Conservation (phyloP, 2,797 vertebrate species). For the Eulemur rubriventer region DNA sequence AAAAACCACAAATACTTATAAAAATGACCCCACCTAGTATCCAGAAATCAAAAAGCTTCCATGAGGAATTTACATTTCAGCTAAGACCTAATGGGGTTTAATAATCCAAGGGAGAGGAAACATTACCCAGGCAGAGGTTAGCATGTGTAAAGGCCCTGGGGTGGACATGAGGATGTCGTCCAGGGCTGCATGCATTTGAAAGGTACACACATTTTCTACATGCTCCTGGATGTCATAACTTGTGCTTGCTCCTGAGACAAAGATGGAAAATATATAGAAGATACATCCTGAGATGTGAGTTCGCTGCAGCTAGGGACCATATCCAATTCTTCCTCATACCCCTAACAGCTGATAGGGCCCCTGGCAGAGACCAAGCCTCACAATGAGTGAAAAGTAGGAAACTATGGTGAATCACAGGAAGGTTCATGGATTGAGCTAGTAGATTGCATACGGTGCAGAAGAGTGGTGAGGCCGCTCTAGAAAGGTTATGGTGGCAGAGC, state of each 20-base stretch:
- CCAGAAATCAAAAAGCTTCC: not conserved
- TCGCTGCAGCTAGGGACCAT: not conserved
- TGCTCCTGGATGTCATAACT: not conserved
- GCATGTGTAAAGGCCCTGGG: not conserved
- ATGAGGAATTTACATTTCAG: not conserved
- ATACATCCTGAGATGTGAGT: not conserved
- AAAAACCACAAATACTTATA: not conserved
- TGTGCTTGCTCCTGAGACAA: not conserved
- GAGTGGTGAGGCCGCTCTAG: not conserved
- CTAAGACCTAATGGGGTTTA: not conserved
- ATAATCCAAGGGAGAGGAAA: not conserved
- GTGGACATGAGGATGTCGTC: not conserved
- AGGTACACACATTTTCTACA: not conserved
- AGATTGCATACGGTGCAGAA: not conserved
- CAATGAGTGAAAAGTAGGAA: not conserved
- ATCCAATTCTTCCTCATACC: not conserved
- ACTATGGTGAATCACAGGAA: not conserved
- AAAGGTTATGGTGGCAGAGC: not conserved
- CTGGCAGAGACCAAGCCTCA: not conserved
- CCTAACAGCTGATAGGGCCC: not conserved
- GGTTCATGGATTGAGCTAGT: not conserved
- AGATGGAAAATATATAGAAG: not conserved
- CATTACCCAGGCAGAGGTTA: not conserved
- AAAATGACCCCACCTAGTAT: not conserved
- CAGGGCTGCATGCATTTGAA: not conserved